These are phyloP conservation scores for Glossophaga mutica DNA, from an alignment of 2,797 vertebrate species.

Conservation along the genomic window DNA sequence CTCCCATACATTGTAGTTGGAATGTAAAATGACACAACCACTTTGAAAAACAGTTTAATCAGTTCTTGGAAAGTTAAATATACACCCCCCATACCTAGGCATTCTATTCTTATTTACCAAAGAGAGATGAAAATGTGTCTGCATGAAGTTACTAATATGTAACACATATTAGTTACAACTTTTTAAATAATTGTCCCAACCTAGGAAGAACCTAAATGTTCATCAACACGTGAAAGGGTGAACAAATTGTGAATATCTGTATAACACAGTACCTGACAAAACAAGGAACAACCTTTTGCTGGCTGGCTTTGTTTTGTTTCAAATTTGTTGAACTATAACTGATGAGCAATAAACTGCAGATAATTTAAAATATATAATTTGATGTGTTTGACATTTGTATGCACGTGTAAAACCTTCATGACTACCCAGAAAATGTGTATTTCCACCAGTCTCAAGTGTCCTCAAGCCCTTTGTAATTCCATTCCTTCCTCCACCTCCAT, in stretches of 20 bases:
- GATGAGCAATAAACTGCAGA: not conserved
- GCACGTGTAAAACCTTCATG: not conserved
- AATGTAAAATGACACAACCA: not conserved
- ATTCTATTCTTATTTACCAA: not conserved
- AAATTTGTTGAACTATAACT: not conserved
- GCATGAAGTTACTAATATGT: too few relatives aligned
- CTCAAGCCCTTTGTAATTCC: not conserved
- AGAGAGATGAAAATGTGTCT: not conserved
- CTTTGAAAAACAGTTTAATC: not conserved
- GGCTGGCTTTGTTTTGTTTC: not conserved
- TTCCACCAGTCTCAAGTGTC: not conserved
- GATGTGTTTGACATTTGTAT: not conserved
- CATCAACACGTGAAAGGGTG: not conserved
- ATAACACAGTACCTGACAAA: not conserved
- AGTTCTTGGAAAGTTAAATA: not conserved
- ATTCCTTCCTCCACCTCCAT: not conserved
- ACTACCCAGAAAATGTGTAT: not conserved
- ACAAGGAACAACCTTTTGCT: not conserved
- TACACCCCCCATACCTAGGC: not conserved
- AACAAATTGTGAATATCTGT: not conserved
- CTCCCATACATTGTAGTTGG: not conserved
- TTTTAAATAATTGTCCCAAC: not conserved
- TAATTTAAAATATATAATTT: not conserved
- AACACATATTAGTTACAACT: not conserved
- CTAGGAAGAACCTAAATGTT: not conserved